Conservation (phyloP, 2,797 vertebrate genomes). For the Erethizon dorsatum region DNA sequence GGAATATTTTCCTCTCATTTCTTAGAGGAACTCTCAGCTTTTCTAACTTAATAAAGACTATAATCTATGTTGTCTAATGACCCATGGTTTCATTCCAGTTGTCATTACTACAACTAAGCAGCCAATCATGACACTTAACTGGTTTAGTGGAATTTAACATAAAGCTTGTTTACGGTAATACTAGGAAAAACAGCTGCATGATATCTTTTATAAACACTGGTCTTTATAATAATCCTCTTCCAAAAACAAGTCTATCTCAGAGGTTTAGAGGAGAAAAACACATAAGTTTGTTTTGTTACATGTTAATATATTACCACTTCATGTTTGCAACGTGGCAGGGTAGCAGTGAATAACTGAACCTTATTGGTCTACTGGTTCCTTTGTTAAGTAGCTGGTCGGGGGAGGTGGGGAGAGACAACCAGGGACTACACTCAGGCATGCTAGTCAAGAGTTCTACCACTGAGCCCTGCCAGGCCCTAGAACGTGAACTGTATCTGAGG, state of each 20-base stretch:
- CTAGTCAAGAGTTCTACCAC: background rate
- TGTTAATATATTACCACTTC: slow-evolving; percentile 6
- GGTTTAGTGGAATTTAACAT: background rate
- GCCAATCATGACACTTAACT: background rate
- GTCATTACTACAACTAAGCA: slow-evolving; percentile 49
- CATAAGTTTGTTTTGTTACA: background rate
- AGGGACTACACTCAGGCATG: background rate
- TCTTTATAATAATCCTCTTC: background rate
- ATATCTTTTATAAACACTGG: background rate
- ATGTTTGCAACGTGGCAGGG: background rate
- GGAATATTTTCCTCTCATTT: slow-evolving; percentile 63
- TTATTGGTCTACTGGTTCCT: background rate
- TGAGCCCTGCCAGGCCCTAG: background rate
- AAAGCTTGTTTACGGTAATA: slow-evolving; percentile 16
- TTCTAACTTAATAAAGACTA: slow-evolving; percentile 62
- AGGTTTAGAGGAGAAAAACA: background rate
- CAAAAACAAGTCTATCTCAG: slow-evolving; percentile 33
- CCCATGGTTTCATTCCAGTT: background rate
- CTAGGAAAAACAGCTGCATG: background rate
- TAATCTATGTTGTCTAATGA: background rate
- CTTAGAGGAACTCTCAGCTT: slow-evolving; percentile 45
- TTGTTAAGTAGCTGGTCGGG: background rate
- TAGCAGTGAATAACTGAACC: background rate
- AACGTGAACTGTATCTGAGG: background rate
- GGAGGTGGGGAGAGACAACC: background rate